A percentile compares a stretch with the other conserved stretches of the same genome.
Conservation (phyloP, 2,797 vertebrate species). For the Periparus ater region DNA sequence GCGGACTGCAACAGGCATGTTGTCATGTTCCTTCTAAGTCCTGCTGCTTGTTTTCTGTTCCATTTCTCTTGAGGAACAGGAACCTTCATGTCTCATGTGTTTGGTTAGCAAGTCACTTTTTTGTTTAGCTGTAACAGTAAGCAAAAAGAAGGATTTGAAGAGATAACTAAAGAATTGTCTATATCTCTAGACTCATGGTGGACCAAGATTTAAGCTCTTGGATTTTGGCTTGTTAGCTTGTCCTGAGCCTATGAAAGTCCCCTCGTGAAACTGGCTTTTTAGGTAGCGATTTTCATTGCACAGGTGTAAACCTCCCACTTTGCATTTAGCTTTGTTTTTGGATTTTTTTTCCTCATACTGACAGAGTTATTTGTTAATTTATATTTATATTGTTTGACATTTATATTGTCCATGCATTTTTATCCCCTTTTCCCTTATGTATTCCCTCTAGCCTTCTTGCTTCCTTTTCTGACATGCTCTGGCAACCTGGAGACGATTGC, state of each 20-base stretch:
- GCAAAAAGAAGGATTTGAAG: not conserved
- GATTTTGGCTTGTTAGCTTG: not conserved
- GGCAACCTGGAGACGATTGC: not conserved
- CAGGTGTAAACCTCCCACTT: fast-evolving
- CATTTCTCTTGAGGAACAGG: not conserved
- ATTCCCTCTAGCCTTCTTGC: not conserved
- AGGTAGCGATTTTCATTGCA: not conserved
- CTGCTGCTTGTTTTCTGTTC: not conserved
- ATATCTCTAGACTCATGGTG: not conserved
- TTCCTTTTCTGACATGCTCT: not conserved
- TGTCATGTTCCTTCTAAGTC: not conserved
- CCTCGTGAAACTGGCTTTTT: not conserved
- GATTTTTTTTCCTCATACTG: not conserved
- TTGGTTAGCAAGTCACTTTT: not conserved
- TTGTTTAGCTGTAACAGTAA: not conserved
- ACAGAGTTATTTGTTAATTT: no score
- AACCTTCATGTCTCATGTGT: not conserved
- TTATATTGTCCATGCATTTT: not conserved
- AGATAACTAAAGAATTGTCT: not conserved
- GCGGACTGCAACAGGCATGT: no score
- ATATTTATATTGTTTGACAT: no score
- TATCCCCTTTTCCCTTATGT: not conserved
- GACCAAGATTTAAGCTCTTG: not conserved
- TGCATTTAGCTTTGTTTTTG: not conserved
- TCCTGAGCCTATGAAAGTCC: not conserved